Evolutionary conservation across 2,113 vertebrate genomes (phyloP).

Genomic region (Ranitomeya imitator): DNA sequence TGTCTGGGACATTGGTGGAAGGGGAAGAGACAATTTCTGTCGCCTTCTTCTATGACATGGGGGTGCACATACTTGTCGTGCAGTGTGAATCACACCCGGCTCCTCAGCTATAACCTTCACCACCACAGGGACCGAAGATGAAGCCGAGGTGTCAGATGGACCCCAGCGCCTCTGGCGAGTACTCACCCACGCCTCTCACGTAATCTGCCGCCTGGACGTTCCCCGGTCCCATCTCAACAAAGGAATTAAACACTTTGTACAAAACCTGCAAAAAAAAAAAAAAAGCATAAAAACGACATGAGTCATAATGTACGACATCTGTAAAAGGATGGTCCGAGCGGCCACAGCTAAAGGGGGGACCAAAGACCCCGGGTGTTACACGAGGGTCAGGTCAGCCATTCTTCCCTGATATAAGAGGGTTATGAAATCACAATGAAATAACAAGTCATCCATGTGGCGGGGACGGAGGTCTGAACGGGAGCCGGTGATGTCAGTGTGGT

Average conservation of each 20-base stretch:
- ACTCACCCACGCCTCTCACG: slow-evolving; percentile 95
- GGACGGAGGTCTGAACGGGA: background rate
- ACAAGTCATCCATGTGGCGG: background rate
- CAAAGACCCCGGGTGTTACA: background rate
- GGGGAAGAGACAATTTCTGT: too few relatives aligned
- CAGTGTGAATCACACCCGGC: too few relatives aligned
- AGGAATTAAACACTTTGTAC: slow-evolving; percentile 96
- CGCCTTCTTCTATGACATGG: too few relatives aligned
- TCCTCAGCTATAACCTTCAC: too few relatives aligned
- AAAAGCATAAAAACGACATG: background rate
- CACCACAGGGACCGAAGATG: background rate
- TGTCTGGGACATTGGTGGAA: too few relatives aligned
- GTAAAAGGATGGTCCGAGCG: background rate
- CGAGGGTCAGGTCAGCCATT: background rate
- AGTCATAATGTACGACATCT: background rate
- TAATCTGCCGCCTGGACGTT: slow-evolving; percentile 87
- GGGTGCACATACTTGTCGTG: too few relatives aligned
- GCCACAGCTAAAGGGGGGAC: background rate
- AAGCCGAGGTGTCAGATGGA: background rate
- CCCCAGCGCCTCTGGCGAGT: background rate
- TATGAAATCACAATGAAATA: background rate
- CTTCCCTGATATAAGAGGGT: background rate
- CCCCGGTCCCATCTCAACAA: slow-evolving; percentile 87
- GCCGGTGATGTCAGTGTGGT: background rate
- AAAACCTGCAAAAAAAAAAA: slow-evolving; percentile 75